These are phyloP conservation scores for Mormyrus iriodes DNA, from an alignment of 2,113 vertebrate genomes.

Conservation along the genomic window DNA sequence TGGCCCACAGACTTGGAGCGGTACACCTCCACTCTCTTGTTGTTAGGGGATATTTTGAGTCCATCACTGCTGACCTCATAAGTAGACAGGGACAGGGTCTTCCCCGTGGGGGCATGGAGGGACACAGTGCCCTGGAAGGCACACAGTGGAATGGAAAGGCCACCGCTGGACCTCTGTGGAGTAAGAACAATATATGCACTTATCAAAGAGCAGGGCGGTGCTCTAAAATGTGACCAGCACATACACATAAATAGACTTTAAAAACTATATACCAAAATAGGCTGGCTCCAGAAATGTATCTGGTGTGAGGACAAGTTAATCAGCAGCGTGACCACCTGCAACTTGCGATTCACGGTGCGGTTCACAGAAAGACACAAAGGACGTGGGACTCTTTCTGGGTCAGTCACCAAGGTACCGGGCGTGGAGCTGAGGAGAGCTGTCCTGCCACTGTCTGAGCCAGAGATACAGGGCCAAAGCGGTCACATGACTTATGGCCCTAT, in stretches of 20 bases:
- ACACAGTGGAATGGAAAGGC: constrained; percentile 81
- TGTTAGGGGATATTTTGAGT: constrained; percentile 72
- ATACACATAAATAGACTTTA: neutral
- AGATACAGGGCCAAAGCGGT: neutral
- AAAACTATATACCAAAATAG: neutral
- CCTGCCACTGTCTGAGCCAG: neutral
- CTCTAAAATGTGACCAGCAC: neutral
- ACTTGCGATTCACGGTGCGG: neutral
- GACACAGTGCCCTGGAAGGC: constrained; percentile 95
- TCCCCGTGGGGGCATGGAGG: constrained; percentile 85
- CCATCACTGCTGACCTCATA: constrained; percentile 94
- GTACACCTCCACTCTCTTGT: constrained; percentile 89
- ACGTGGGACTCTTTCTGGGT: neutral
- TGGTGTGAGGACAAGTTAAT: neutral
- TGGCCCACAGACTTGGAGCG: constrained; percentile 95
- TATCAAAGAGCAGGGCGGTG: neutral
- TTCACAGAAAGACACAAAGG: neutral
- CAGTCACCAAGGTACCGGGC: neutral
- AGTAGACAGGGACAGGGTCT: constrained; percentile 89
- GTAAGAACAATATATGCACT: constrained; percentile 23
- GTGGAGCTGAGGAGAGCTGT: neutral
- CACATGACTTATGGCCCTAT: neutral
- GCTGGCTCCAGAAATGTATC: neutral
- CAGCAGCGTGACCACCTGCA: neutral
- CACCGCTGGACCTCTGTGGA: constrained; percentile 67